Conservation (phyloP, 2,888 invertebrate genomes). For the Eugnorisma glareosa region DNA sequence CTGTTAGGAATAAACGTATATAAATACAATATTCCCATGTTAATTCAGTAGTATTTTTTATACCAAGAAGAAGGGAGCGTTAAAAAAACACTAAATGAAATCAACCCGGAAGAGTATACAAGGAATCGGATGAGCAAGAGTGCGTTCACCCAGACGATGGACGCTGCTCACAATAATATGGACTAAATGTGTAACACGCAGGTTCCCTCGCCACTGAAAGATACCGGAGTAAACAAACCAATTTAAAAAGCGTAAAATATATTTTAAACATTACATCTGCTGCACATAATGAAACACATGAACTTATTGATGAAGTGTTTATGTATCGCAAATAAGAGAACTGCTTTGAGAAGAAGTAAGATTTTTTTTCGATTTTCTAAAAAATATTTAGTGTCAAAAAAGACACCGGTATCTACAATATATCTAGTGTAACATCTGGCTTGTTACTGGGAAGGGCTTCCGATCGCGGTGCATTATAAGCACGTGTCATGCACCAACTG, state of each 20-base stretch:
- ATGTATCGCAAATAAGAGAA: slow-evolving; percentile 16
- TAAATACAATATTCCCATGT: slow-evolving; percentile 33
- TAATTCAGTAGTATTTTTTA: slow-evolving; percentile 34
- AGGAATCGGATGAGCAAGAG: slow-evolving; percentile 78
- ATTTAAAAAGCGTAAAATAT: slow-evolving; percentile 76
- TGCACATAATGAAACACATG: slow-evolving; percentile 42
- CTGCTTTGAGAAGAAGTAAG: background rate
- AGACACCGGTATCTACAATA: background rate
- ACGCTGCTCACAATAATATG: slow-evolving; percentile 79
- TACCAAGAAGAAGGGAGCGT: slow-evolving; percentile 50
- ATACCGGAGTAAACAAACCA: slow-evolving; percentile 80
- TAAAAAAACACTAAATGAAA: slow-evolving; percentile 73
- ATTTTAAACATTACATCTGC: slow-evolving; percentile 68
- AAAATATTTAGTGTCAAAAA: background rate
- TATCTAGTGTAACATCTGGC: slow-evolving; percentile 43
- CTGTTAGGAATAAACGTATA: slow-evolving; percentile 23
- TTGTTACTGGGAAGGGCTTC: slow-evolving; percentile 50
- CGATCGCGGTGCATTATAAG: slow-evolving; percentile 43
- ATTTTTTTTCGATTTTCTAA: background rate
- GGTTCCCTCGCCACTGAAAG: slow-evolving; percentile 79
- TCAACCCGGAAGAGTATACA: slow-evolving; percentile 77
- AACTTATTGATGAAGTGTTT: slow-evolving; percentile 11
- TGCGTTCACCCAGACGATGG: slow-evolving; percentile 82
- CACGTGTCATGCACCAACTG: slow-evolving; percentile 49
- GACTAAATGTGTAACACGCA: slow-evolving; percentile 79